These are phyloP conservation scores for Neostethus bicornis DNA, from an alignment of 2,797 vertebrate species.

Conservation along the genomic window DNA sequence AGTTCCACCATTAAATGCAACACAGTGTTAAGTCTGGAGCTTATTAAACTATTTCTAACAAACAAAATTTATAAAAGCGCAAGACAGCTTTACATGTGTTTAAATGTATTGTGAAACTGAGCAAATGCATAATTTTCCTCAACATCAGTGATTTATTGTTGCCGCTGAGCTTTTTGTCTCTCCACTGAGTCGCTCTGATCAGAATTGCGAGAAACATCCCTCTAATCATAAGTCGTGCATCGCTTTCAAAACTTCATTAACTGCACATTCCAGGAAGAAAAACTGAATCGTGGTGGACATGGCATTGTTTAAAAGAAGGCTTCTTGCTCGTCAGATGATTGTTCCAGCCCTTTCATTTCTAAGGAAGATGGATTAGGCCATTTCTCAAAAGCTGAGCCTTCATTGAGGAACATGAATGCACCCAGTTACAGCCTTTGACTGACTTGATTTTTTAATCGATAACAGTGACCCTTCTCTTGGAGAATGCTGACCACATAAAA, in stretches of 20 bases:
- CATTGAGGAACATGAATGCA: conserved; percentile 71
- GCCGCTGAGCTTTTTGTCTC: background rate
- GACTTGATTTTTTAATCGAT: conserved; percentile 80
- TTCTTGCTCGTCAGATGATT: conserved; percentile 69
- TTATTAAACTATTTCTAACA: too few species aligned
- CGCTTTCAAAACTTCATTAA: conserved; percentile 56
- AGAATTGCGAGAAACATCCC: conserved; percentile 55
- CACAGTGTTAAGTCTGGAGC: too few species aligned
- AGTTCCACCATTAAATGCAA: too few species aligned
- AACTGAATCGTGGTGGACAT: conserved; percentile 37
- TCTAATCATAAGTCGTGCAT: conserved; percentile 69
- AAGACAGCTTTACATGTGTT: conserved; percentile 11
- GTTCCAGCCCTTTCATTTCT: conserved; percentile 68
- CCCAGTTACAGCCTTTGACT: conserved; percentile 67
- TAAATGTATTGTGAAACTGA: conserved; percentile 3
- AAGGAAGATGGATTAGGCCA: conserved; percentile 78
- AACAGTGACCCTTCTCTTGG: conserved; percentile 75
- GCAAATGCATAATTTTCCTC: conserved; percentile 24
- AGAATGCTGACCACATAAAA: conserved; percentile 81
- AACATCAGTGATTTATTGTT: conserved; percentile 44
- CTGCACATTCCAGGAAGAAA: conserved; percentile 67
- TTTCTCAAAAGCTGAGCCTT: conserved; percentile 64
- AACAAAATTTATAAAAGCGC: background rate
- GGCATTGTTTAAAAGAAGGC: conserved; percentile 47
- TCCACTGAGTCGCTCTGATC: conserved; percentile 43